Evolutionary conservation across 1,140 invertebrate genomes (phyloP), one percentile per base, ranked within the genome.

Genomic region (Hermetia illucens): DNA sequence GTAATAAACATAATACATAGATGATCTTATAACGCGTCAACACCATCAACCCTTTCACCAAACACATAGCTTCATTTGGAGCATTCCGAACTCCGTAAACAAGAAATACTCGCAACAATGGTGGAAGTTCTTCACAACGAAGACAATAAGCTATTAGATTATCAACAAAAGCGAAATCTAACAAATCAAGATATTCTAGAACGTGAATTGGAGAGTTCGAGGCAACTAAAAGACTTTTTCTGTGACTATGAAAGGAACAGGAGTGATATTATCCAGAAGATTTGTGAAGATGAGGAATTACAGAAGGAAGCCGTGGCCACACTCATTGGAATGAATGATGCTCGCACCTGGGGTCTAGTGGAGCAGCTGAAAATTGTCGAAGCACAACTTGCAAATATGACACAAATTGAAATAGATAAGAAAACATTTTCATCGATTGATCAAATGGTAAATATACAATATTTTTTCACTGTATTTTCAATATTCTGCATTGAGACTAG

Each of bases 281-380:
- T 82, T 38, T 62, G 71, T 45, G 65, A 74, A 49, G 73, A 81
- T 51, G 75, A 75, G 51, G 71, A 76, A 42, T 51, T 83, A 19
- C 82, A 87, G 55, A 79, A 77, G 59, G 74, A 72, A 30, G 74
- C 79, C 5, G 76, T 87, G 22, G 71, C 76, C 39, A 70, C 75
- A 9, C 57, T 87, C 17, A 57, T 84, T 38, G 75, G 82, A 61
- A 69, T 74, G 50, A 75, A 76, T 44, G 83, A 87, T 64, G 67
- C 78, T 8, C 70, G 77, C 50, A 75, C 74, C 41, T 78, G 77
- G 72, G 75, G 80, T 48, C 66, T 89, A 9, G 66, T 76, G 41
- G 75, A 81, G 50, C 80, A 87, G 70, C 79, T 89, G 41, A 68
- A 71, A 41, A 62, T 87, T 21, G 77, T 88, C 30, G 76, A 87